Conservation (phyloP, 2,113 vertebrate species). For the Triplophysa tibetana region DNA sequence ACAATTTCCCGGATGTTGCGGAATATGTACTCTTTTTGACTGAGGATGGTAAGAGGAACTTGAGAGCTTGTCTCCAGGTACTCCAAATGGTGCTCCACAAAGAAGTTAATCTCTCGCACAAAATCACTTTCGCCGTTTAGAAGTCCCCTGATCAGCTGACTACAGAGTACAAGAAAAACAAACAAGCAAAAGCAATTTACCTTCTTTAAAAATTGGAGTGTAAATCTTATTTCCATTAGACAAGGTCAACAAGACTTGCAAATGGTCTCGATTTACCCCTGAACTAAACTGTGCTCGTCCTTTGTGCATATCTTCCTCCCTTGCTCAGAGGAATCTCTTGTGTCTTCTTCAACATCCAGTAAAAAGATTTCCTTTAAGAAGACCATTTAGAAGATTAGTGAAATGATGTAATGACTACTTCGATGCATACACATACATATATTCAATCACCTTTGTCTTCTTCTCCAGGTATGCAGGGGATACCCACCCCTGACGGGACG, state of each 20-base stretch:
- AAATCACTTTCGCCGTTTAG: slow-evolving; percentile 73
- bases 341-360: slow-evolving; percentile 30
- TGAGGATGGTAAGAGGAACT: slow-evolving; percentile 62
- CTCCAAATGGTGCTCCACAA: slow-evolving; percentile 63
- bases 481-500: slow-evolving; percentile 92
- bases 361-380: slow-evolving; percentile 46
- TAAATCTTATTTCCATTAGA: too few relatives aligned
- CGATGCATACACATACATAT: neutral
- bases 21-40: slow-evolving; percentile 80
- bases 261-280: slow-evolving; percentile 30
- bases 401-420: neutral
- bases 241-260: neutral
- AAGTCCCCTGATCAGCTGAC: slow-evolving; percentile 70
- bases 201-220: neutral
- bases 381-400: neutral
- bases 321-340: slow-evolving; percentile 19
- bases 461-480: slow-evolving; percentile 95
- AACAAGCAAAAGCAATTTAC: neutral
- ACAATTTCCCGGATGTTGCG: slow-evolving; percentile 87
- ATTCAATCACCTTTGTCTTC: slow-evolving; percentile 83
- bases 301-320: slow-evolving; percentile 17
- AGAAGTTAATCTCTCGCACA: slow-evolving; percentile 72
- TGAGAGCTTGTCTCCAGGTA: slow-evolving; percentile 61
- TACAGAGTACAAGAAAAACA: slow-evolving; percentile 46
- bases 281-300: slow-evolving; percentile 42